Conservation (phyloP, 2,113 vertebrate species). For the Lophura nycthemera region DNA sequence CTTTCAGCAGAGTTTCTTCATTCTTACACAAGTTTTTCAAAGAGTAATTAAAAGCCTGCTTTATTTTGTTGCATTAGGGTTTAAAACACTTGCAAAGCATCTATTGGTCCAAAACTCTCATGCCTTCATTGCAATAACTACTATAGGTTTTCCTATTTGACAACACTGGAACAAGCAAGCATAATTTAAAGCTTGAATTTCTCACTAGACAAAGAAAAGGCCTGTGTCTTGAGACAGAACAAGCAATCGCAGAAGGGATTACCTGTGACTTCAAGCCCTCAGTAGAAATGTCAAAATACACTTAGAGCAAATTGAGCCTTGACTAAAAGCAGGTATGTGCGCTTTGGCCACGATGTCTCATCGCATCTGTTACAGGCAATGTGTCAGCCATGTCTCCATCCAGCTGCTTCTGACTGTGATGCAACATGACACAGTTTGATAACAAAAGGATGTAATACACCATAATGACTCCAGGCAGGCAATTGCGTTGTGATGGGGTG, state of each 20-base stretch:
- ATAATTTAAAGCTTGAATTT: slow-evolving; percentile 28
- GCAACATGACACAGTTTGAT: slow-evolving; percentile 65
- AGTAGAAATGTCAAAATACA: slow-evolving; percentile 39
- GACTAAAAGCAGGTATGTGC: slow-evolving; percentile 49
- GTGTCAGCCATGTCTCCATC: slow-evolving; percentile 17
- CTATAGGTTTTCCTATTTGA: not conserved
- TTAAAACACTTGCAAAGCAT: not conserved
- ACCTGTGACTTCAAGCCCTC: slow-evolving; percentile 29
- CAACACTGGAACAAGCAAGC: not conserved
- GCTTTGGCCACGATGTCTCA: slow-evolving; percentile 24
- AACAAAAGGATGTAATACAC: slow-evolving; percentile 62
- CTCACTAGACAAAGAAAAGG: slow-evolving; percentile 27
- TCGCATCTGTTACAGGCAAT: slow-evolving; percentile 45
- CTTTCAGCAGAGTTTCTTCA: not conserved
- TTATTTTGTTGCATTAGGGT: not conserved
- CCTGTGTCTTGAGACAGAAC: slow-evolving; percentile 20
- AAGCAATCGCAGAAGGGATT: slow-evolving; percentile 51
- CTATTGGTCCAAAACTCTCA: not conserved
- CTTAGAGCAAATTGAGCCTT: slow-evolving; percentile 53
- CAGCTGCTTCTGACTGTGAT: slow-evolving; percentile 57
- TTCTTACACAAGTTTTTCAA: slow-evolving; percentile 19
- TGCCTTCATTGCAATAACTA: not conserved
- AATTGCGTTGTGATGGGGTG: not conserved
- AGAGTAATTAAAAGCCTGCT: not conserved
- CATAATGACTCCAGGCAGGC: slow-evolving; percentile 63